Conservation (phyloP, 2,888 invertebrate genomes). For the Limnephilus auricula region DNA sequence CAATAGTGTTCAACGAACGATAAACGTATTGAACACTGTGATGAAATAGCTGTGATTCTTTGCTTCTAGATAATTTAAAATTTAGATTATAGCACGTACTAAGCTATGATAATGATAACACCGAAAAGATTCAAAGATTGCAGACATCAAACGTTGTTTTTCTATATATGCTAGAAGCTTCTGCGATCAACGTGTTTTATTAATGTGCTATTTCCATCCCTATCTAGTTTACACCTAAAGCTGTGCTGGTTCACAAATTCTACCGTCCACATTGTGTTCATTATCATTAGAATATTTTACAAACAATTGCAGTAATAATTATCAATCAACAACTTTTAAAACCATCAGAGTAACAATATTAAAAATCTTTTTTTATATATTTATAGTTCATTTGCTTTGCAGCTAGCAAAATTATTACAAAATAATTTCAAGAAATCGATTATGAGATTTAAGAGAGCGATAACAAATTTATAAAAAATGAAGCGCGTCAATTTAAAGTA, state of each 20-base stretch:
- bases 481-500: neutral
- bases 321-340: slow-evolving; percentile 47
- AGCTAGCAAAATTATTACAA: neutral
- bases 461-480: neutral
- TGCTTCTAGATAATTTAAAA: slow-evolving; percentile 11
- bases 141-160: slow-evolving; percentile 38
- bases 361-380: slow-evolving; percentile 26
- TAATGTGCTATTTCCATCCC: slow-evolving; percentile 34
- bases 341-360: slow-evolving; percentile 35
- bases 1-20: neutral
- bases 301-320: slow-evolving; percentile 39
- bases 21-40: neutral
- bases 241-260: slow-evolving; percentile 40
- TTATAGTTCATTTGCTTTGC: neutral
- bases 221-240: slow-evolving; percentile 45
- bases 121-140: slow-evolving; percentile 42
- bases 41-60: neutral
- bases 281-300: slow-evolving; percentile 41
- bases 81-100: slow-evolving; percentile 35
- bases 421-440: neutral
- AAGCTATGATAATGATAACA: slow-evolving; percentile 47
- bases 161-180: slow-evolving; percentile 42
- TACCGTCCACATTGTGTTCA: slow-evolving; percentile 2
- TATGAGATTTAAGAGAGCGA: neutral
- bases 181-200: slow-evolving; percentile 31